Conservation (phyloP, 2,113 vertebrate genomes). For the Ceyx melanurus region DNA sequence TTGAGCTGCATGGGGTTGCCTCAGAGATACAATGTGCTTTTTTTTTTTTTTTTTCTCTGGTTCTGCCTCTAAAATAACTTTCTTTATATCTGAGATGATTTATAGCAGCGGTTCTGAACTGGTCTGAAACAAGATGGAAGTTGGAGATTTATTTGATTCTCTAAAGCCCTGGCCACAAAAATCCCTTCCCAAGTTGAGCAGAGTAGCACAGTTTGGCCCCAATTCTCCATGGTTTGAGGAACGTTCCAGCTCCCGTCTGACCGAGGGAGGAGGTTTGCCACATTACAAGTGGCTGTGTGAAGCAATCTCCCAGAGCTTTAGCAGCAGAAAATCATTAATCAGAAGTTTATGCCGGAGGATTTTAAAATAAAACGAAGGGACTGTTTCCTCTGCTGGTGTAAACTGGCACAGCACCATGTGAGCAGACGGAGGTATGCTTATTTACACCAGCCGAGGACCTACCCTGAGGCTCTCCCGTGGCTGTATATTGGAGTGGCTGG, state of each 20-base stretch:
- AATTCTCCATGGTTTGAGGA: background rate
- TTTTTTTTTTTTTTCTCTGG: background rate
- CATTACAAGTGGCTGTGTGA: background rate
- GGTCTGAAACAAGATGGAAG: background rate
- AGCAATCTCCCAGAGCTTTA: background rate
- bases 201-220: background rate
- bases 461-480: background rate
- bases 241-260: background rate
- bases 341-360: background rate
- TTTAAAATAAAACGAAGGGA: background rate
- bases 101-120: background rate
- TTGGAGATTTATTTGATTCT: background rate
- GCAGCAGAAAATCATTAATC: conserved; percentile 33
- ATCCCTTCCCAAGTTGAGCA: background rate
- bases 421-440: background rate
- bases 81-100: background rate
- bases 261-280: background rate
- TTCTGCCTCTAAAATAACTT: conserved; percentile 3
- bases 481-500: fast-evolving
- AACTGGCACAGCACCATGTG: background rate
- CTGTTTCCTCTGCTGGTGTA: background rate
- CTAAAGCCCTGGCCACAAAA: background rate
- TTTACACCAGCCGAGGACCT: background rate
- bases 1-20: background rate
- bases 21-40: background rate